A percentile compares a stretch with the other conserved stretches of the same genome.
These are phyloP conservation scores for Catocala fraxini DNA, from an alignment of 2,888 invertebrate species.

Conservation along the genomic window DNA sequence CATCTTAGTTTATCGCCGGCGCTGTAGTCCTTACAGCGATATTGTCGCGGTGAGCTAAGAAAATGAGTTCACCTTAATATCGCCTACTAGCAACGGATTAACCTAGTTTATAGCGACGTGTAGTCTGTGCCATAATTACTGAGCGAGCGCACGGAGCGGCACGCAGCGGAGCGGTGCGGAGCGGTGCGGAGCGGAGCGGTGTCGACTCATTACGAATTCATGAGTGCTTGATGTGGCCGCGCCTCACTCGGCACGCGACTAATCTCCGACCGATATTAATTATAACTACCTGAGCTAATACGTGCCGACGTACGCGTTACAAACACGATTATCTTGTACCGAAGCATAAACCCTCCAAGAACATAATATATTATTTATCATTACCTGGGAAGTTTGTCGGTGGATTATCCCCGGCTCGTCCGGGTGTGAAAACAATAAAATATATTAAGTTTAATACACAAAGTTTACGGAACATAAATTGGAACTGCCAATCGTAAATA, in stretches of 20 bases:
- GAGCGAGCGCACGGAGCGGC: not conserved
- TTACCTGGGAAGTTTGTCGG: constrained; percentile 4
- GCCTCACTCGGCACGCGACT: constrained; percentile 2
- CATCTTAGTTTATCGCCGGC: not conserved
- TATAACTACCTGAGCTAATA: constrained; percentile 13
- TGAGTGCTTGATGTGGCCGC: constrained; percentile 3
- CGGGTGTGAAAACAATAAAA: constrained; percentile 17
- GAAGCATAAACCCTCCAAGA: not conserved
- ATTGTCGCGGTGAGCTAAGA: not conserved
- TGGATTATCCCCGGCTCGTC: constrained; percentile 2
- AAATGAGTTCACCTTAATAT: not conserved
- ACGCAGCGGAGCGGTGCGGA: not conserved
- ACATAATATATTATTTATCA: constrained; percentile 5
- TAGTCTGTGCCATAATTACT: not conserved
- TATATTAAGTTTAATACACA: constrained; percentile 19
- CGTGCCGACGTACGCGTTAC: not conserved
- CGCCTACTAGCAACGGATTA: not conserved
- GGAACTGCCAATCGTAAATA: constrained; percentile 36
- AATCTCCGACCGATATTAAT: constrained; percentile 19
- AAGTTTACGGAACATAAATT: constrained; percentile 33
- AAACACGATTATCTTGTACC: constrained; percentile 2
- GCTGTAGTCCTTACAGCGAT: not conserved
- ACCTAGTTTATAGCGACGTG: constrained; percentile 6
- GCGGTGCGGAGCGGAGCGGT: not conserved
- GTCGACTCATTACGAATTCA: constrained; percentile 8